Conservation (phyloP, 2,888 invertebrate species). For the Coenonympha arcania region DNA sequence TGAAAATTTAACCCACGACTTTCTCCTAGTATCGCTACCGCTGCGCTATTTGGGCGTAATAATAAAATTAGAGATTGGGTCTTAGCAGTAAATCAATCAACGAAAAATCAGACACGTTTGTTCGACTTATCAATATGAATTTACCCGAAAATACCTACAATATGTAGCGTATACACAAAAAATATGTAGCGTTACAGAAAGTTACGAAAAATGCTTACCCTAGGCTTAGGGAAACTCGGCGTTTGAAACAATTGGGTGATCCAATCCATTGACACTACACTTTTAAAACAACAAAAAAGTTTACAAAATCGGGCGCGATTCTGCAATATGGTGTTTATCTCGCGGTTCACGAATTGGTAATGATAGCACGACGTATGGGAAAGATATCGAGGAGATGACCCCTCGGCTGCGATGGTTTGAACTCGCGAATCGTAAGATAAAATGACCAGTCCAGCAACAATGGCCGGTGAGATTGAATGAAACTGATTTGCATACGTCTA, state of each 20-base stretch:
- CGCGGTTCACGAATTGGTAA: conserved; percentile 51
- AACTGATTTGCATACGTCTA: conserved; percentile 55
- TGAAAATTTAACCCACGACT: too few species aligned
- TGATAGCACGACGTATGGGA: conserved; percentile 54
- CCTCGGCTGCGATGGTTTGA: conserved; percentile 41
- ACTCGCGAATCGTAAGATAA: conserved; percentile 63
- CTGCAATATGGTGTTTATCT: conserved; percentile 53
- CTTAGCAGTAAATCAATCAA: too few species aligned
- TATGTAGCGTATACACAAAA: too few species aligned
- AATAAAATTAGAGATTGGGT: too few species aligned
- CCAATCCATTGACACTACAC: conserved; percentile 58
- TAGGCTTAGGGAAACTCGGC: conserved; percentile 53
- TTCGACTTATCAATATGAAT: too few species aligned
- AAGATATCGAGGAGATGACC: conserved; percentile 64
- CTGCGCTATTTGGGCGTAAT: too few species aligned
- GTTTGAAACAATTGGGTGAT: conserved; percentile 66
- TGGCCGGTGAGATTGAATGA: conserved; percentile 35
- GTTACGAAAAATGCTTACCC: conserved; percentile 41
- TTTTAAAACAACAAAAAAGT: conserved; percentile 4
- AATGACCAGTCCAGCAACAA: conserved; percentile 57
- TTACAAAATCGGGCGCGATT: conserved; percentile 9
- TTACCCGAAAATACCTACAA: too few species aligned
- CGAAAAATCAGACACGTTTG: too few species aligned
- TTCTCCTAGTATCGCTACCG: too few species aligned
- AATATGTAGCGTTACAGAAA: background rate